A percentile compares a stretch with the other conserved stretches of the same genome.
phyloP scores from a whole-genome alignment of 2,113 vertebrate genomes.

The Epinephelus fuscoguttatus region DNA sequence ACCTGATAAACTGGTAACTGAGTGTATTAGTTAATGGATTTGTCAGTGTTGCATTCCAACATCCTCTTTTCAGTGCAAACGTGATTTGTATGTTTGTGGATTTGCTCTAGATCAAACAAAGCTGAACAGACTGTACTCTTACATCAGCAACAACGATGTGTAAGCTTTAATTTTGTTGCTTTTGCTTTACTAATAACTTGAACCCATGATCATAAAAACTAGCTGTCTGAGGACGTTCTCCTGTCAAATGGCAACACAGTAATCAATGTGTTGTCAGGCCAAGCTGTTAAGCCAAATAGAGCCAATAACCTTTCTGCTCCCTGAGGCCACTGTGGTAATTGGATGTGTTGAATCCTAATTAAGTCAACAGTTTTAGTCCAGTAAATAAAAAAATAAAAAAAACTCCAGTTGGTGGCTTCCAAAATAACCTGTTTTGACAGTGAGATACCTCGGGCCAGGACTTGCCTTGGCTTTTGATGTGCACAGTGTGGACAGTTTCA shows the following conservation, averaged over 20 bases:
- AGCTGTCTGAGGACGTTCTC: not conserved
- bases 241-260: not conserved
- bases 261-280: conserved; percentile 9
- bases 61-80: not conserved
- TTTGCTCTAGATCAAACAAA: not conserved
- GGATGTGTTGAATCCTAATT: conserved; percentile 24
- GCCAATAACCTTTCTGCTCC: not conserved
- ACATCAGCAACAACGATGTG: not conserved
- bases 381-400: not conserved
- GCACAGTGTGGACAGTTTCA: not conserved
- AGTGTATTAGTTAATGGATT: not conserved
- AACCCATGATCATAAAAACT: not conserved
- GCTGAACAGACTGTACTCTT: not conserved
- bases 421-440: not conserved
- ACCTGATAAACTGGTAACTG: not conserved
- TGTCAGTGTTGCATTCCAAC: not conserved
- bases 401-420: not conserved
- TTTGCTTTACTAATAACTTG: not conserved
- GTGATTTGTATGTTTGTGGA: not conserved
- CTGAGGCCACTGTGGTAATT: conserved; percentile 19
- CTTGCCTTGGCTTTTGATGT: not conserved
- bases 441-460: not conserved
- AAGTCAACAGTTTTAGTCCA: conserved; percentile 3
- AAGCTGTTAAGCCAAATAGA: conserved; percentile 4
- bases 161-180: not conserved